phyloP scores from a whole-genome alignment of 2,113 vertebrate species.

The Pampusana beccarii region DNA sequence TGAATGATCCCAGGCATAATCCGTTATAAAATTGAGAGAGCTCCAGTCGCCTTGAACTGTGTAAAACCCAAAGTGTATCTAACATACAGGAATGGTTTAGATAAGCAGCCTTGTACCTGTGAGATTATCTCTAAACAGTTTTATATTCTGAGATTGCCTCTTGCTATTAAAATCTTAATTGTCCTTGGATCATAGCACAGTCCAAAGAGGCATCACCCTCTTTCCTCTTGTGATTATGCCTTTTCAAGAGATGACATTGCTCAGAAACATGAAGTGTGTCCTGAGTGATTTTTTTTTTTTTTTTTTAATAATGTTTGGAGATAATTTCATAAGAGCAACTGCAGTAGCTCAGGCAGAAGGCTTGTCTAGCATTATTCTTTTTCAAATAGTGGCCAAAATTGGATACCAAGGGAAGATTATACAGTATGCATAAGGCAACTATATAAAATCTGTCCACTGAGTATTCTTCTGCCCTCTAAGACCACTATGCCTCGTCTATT shows the following conservation, averaged over 20 bases:
- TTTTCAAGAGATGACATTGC: not conserved
- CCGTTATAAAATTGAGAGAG: not conserved
- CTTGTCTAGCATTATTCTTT: not conserved
- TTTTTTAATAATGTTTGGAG: not conserved
- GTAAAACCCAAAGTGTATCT: conserved; percentile 39
- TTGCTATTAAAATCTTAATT: conserved; percentile 4
- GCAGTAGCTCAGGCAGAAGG: not conserved
- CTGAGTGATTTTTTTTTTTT: not conserved
- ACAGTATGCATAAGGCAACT: not conserved
- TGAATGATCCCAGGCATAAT: not conserved
- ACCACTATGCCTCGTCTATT: not conserved
- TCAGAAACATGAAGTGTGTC: not conserved
- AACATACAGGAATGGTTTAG: conserved; percentile 8
- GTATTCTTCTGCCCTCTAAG: not conserved
- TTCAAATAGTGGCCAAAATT: not conserved
- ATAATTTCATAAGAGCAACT: not conserved
- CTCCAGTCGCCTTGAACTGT: not conserved
- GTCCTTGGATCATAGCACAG: not conserved
- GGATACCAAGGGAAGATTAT: not conserved
- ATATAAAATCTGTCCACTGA: not conserved
- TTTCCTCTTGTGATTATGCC: not conserved
- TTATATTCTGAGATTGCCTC: conserved; percentile 12
- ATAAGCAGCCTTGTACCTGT: conserved; percentile 28
- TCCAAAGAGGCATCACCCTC: not conserved
- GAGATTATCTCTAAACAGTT: conserved; percentile 3